Evolutionary conservation across 2,797 vertebrate species (phyloP).

Genomic region (Chaetodon trifasciatus): DNA sequence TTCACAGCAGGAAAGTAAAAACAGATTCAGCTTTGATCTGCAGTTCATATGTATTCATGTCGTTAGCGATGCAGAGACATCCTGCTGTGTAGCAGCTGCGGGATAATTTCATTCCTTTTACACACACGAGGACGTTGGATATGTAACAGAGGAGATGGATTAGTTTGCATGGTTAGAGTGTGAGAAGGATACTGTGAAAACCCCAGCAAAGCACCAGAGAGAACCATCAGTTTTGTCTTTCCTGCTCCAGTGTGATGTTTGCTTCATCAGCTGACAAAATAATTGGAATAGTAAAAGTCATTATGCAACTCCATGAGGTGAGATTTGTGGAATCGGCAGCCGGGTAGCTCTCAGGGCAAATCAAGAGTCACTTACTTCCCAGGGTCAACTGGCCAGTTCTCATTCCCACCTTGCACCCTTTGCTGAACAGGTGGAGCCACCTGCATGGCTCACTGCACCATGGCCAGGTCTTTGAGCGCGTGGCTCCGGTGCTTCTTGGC

Average conservation of each 20-base stretch:
- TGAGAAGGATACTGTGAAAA: neutral
- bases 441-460: constrained; percentile 86
- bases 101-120: neutral
- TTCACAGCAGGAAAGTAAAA: constrained; percentile 27
- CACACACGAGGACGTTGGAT: neutral
- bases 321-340: neutral
- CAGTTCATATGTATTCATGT: constrained; percentile 15
- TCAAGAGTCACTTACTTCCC: neutral
- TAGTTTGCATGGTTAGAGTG: neutral
- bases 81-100: constrained; percentile 19
- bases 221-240: neutral
- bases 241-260: neutral
- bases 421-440: neutral
- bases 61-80: neutral
- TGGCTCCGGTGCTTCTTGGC: constrained; percentile 91
- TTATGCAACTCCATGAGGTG: constrained; percentile 5
- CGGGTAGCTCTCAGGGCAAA: neutral
- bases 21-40: constrained; percentile 4
- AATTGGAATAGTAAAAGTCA: neutral
- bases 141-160: neutral
- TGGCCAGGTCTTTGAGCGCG: constrained; percentile 91
- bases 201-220: neutral
- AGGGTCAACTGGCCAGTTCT: neutral
- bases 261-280: neutral
- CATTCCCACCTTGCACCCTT: neutral